Conservation (phyloP, 2,797 vertebrate genomes). For the Siniperca scherzeri region DNA sequence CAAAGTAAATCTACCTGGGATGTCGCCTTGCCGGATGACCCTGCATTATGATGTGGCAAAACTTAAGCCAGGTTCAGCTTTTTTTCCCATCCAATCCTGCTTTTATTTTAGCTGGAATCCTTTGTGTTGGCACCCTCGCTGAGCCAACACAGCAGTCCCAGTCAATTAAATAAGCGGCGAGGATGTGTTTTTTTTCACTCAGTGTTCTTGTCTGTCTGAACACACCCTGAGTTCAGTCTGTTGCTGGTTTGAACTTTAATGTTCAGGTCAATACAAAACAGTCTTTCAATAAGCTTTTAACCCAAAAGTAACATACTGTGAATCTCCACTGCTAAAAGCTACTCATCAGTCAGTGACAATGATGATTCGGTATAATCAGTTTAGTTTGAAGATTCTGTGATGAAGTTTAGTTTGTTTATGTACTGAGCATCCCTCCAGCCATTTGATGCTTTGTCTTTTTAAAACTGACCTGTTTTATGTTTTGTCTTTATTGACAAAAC, state of each 20-base stretch:
- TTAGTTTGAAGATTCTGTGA: not conserved
- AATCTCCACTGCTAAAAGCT: not conserved
- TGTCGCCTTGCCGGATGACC: too few relatives aligned
- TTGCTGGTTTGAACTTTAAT: not conserved
- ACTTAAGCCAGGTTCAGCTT: too few relatives aligned
- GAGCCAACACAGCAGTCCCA: too few relatives aligned
- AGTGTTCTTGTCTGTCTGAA: too few relatives aligned
- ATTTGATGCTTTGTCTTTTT: not conserved
- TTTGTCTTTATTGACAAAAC: not conserved
- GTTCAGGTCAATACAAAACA: not conserved
- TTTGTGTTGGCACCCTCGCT: too few relatives aligned
- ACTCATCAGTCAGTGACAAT: not conserved
- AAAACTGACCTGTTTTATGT: not conserved
- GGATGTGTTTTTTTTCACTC: too few relatives aligned
- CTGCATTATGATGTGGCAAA: too few relatives aligned
- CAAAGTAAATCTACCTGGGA: too few relatives aligned
- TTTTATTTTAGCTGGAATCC: too few relatives aligned
- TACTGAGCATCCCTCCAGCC: not conserved
- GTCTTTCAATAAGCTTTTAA: not conserved
- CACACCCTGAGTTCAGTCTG: too few relatives aligned
- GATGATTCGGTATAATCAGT: not conserved
- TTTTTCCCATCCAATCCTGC: too few relatives aligned
- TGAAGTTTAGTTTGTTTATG: not conserved
- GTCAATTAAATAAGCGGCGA: too few relatives aligned
- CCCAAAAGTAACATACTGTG: not conserved